Base-by-base conservation (phyloP, 2,797 vertebrate genomes). In the Takifugu rubripes region DNA sequence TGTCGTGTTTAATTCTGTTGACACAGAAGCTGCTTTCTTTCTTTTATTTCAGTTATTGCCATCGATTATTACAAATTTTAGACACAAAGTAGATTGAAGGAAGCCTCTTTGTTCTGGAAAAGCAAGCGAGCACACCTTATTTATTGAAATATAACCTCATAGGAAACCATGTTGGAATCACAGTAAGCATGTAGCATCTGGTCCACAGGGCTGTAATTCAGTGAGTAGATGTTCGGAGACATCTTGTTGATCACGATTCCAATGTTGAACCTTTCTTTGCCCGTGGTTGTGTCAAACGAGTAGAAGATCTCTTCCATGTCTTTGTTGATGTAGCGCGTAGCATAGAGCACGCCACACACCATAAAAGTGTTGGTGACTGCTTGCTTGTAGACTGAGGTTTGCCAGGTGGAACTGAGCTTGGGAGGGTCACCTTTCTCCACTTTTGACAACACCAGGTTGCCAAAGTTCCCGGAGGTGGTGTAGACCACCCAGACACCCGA, bases 281-380 rank as follows among this genome's bases (percentile, higher is more conserved):
- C 72, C 0, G 85, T 91, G 0, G 33, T 11, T 0, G 90, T 88
- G 66, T 92, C 84, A 0, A 87, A 82, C 0, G 89, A 78, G 45
- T 92, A 92, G 81, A 92, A 92, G 45, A 92, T 87, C 78, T 92
- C 85, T 46, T 92, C 91, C 0, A 2, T 9, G 0, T 69, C 43
- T 51, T 73, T 76, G 60, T 33, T 27, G 2, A 92, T 0, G 6
- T 63, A 88, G 0, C 90, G 85, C 0, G 90, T 92, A 0, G 85
- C 90, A 0, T 91, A 92, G 42, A 92, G 88, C 46, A 91, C 59
- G 0, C 90, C 89, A 0, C 90, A 92, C 0, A 48, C 78, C 85
- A 92, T 68, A 52, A 92, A 92, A 21, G 89, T 86, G 70, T 92
- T 92, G 54, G 84, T 89, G 15, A 62, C 77, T 0, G 60, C 74